Evolutionary conservation across 2,797 vertebrate genomes (phyloP).

Genomic region (Sebastes hubbsi): DNA sequence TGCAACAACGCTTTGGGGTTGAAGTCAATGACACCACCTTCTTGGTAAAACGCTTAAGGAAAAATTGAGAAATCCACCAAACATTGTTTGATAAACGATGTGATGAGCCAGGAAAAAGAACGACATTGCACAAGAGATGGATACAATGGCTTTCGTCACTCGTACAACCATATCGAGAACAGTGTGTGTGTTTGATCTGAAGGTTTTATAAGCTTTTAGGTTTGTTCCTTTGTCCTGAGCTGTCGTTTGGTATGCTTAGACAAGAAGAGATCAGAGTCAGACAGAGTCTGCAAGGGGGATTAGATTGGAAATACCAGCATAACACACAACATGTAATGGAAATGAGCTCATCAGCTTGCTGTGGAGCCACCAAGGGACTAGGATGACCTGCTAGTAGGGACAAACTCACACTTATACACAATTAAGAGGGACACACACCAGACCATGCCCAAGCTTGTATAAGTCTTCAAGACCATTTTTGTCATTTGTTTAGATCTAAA

Average conservation of each 20-base stretch:
- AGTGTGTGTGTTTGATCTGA: conserved; percentile 34
- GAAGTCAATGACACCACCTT: not conserved
- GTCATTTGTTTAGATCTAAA: conserved; percentile 55
- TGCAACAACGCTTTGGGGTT: not conserved
- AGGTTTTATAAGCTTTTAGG: conserved; percentile 68
- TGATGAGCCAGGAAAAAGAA: not conserved
- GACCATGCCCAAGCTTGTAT: not conserved
- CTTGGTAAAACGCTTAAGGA: not conserved
- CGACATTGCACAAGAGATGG: conserved; percentile 7
- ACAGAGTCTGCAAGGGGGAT: conserved; percentile 27
- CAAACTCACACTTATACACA: conserved; percentile 10
- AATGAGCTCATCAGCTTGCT: conserved; percentile 37
- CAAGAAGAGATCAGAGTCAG: conserved; percentile 36
- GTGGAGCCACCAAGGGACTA: not conserved
- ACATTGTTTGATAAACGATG: not conserved
- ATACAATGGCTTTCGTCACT: conserved; percentile 22
- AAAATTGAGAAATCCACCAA: not conserved
- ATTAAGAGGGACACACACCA: conserved; percentile 30
- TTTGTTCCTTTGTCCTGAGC: conserved; percentile 49
- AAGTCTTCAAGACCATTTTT: conserved; percentile 35
- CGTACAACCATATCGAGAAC: conserved; percentile 5
- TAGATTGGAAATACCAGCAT: conserved; percentile 36
- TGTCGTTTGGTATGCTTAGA: conserved; percentile 41
- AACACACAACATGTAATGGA: conserved; percentile 24
- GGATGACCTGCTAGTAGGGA: not conserved